These are phyloP conservation scores for Heliconius charithonia DNA, from an alignment of 2,888 invertebrate species.

Conservation along the genomic window DNA sequence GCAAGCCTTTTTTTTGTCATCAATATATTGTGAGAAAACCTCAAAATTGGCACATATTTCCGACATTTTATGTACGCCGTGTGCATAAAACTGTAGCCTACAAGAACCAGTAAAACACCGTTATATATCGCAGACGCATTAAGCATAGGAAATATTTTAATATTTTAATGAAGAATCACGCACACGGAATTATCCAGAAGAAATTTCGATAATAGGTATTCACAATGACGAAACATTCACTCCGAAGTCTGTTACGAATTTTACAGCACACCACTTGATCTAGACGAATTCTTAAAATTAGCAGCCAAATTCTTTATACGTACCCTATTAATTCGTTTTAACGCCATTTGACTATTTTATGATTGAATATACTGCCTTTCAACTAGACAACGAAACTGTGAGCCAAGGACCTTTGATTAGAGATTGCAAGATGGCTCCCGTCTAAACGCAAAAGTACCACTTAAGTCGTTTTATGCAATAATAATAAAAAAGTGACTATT, in stretches of 20 bases:
- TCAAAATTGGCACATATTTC: slow-evolving; percentile 83
- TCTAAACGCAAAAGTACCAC: slow-evolving; percentile 90
- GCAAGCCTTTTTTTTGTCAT: slow-evolving; percentile 61
- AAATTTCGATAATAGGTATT: slow-evolving; percentile 85
- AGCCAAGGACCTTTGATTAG: slow-evolving; percentile 93
- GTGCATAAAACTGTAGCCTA: slow-evolving; percentile 81
- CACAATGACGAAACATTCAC: slow-evolving; percentile 87
- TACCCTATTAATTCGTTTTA: slow-evolving; percentile 99
- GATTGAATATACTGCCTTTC: slow-evolving; percentile 89
- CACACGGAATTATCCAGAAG: slow-evolving; percentile 81
- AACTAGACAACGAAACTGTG: slow-evolving; percentile 92
- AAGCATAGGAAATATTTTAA: slow-evolving; percentile 25
- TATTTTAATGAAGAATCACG: slow-evolving; percentile 57
- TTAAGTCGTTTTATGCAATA: slow-evolving; percentile 85
- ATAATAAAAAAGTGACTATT: slow-evolving; percentile 65
- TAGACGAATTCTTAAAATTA: slow-evolving; percentile 60
- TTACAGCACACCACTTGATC: slow-evolving; percentile 68
- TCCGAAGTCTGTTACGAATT: slow-evolving; percentile 77
- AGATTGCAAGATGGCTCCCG: slow-evolving; percentile 94
- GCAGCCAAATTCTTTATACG: slow-evolving; percentile 75
- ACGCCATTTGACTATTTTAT: slow-evolving; percentile 93
- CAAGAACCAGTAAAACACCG: slow-evolving; percentile 70
- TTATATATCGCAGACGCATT: slow-evolving; percentile 52
- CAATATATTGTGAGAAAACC: slow-evolving; percentile 73
- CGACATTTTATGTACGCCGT: slow-evolving; percentile 85